Evolutionary conservation across 2,797 vertebrate species (phyloP), one percentile per base, ranked within the genome.

Genomic region (Numenius phaeopus): DNA sequence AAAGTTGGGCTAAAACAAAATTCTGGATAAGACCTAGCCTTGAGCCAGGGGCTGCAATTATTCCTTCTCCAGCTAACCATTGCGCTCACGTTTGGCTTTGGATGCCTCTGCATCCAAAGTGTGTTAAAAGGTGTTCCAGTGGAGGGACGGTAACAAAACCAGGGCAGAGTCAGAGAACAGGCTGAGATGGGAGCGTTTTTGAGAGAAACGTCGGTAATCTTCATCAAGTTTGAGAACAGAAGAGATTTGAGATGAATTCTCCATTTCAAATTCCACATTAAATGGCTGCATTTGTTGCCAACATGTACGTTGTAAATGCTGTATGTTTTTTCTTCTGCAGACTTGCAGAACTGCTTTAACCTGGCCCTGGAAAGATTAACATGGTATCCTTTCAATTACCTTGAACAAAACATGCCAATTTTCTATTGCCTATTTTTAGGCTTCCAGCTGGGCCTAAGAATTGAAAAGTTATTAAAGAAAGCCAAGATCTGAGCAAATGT

Each of bases 391-490:
- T 95, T 93, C 92, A 93, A 95, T 96, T 96, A 94, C 94, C 90
- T 93, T 79, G 44, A 89, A 93, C 77, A 94, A 96, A 97, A 96
- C 88, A 95, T 83, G 79, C 95, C 96, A 95, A 76, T 95, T 96
- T 95, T 97, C 95, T 96, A 27, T 92, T 94, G 89, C 95, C 83
- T 96, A 94, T 96, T 97, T 97, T 98, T 97, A 96, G 96, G 76
- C 87, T 87, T 95, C 97, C 97, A 97, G 97, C 96, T 97, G 97
- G 71, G 97, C 83, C 76, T 72, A 84, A 95, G 95, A 97, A 96
- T 96, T 95, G 96, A 97, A 95, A 94, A 94, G 78, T 96, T 97
- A 97, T 97, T 97, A 94, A 97, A 96, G 94, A 93, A 97, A 94
- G 81, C 66, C 92, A 93, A 92, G 93, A 97, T 97, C 96, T 97